phyloP scores from a whole-genome alignment of 1,140 invertebrate genomes.

The Prorops nasuta region DNA sequence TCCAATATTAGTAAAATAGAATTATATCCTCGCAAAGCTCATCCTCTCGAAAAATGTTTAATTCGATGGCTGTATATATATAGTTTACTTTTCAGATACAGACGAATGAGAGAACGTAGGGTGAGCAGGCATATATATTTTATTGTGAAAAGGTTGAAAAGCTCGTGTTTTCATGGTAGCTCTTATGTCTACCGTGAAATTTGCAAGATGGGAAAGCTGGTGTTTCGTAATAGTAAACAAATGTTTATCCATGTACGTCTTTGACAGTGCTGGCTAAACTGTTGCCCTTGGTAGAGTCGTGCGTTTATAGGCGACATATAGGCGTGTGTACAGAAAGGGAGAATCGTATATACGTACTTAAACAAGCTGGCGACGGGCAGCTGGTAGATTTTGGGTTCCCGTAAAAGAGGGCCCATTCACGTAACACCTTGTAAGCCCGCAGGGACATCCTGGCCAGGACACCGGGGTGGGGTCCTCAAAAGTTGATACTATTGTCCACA shows the following conservation, averaged over 20 bases:
- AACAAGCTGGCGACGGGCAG: background rate
- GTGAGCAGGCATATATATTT: too few relatives aligned
- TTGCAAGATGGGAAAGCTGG: too few relatives aligned
- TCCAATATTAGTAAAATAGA: too few relatives aligned
- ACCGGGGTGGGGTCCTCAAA: conserved; percentile 3
- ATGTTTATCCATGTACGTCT: conserved; percentile 42
- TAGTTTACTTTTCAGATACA: too few relatives aligned
- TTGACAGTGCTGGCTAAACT: conserved; percentile 15
- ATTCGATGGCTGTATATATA: too few relatives aligned
- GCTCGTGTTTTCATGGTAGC: too few relatives aligned
- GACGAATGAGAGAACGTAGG: too few relatives aligned
- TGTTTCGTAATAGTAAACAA: too few relatives aligned
- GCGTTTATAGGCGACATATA: background rate
- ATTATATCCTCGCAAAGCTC: too few relatives aligned
- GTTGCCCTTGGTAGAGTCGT: background rate
- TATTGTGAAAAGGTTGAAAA: too few relatives aligned
- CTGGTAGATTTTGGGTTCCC: conserved; percentile 16
- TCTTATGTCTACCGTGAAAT: too few relatives aligned
- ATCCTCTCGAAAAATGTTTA: too few relatives aligned
- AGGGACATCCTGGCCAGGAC: conserved; percentile 6
- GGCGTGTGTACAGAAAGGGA: conserved; percentile 11
- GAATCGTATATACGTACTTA: background rate
- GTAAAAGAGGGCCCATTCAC: conserved; percentile 36
- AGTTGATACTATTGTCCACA: conserved; percentile 1
- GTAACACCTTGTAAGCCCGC: conserved; percentile 35